Evolutionary conservation across 2,888 invertebrate species (phyloP).

Genomic region (Dastarcus helophoroides): DNA sequence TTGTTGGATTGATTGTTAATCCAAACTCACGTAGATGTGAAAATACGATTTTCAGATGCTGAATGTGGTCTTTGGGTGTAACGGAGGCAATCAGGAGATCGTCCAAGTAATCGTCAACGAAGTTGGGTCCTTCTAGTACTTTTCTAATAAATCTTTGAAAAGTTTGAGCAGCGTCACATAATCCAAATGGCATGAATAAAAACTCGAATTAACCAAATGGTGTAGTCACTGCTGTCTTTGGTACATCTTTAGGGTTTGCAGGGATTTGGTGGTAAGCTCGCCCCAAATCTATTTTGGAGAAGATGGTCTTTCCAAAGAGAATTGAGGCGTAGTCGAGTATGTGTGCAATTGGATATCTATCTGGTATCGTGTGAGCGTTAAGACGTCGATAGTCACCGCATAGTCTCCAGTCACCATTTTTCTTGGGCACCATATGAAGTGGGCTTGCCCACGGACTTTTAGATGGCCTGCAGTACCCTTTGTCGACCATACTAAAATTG

Average conservation of each 20-base stretch:
- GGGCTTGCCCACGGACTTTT: conserved; percentile 24
- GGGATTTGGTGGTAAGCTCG: conserved; percentile 32
- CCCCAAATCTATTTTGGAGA: conserved; percentile 23
- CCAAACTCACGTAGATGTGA: conserved; percentile 15
- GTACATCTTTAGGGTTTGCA: conserved; percentile 20
- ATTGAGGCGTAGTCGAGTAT: conserved; percentile 25
- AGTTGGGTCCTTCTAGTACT: conserved; percentile 6
- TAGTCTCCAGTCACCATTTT: conserved; percentile 23
- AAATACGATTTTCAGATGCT: conserved; percentile 12
- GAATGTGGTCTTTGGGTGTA: no score
- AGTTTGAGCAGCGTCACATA: conserved; percentile 11
- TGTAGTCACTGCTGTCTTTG: conserved; percentile 11
- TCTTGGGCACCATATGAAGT: conserved; percentile 27
- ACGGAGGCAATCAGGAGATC: conserved; percentile 8
- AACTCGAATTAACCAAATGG: conserved; percentile 13
- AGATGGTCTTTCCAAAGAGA: conserved; percentile 18
- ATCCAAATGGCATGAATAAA: conserved; percentile 8
- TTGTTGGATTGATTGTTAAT: conserved; percentile 20
- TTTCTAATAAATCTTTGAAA: conserved; percentile 10
- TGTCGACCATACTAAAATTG: no score
- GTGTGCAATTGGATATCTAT: conserved; percentile 32
- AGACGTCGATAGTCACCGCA: conserved; percentile 30
- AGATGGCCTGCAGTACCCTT: conserved; percentile 16
- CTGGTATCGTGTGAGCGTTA: conserved; percentile 35
- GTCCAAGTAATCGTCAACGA: conserved; percentile 9